phyloP scores from a whole-genome alignment of 2,113 vertebrate species.

The Callospermophilus lateralis region DNA sequence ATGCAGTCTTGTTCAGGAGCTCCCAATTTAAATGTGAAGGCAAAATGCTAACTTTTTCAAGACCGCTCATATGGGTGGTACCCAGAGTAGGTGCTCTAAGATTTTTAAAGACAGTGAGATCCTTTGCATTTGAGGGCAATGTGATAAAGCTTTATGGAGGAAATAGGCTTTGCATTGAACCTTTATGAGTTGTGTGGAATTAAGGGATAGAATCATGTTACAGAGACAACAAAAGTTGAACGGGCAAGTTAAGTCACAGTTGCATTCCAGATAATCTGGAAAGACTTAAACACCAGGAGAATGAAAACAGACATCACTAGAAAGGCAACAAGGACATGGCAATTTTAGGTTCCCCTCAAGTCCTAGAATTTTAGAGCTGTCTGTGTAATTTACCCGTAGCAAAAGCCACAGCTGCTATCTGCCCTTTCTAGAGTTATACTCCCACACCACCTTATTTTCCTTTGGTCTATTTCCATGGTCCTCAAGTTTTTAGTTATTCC shows the following conservation, averaged over 20 bases:
- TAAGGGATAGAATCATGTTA: background rate
- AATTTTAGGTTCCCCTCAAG: background rate
- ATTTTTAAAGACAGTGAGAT: conserved; percentile 1
- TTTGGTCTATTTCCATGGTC: background rate
- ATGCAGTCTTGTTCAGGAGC: background rate
- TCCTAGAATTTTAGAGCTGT: background rate
- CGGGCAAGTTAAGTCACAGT: background rate
- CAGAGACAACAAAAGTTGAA: background rate
- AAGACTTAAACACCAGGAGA: background rate
- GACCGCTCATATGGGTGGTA: background rate
- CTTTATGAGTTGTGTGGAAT: background rate
- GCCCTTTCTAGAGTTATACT: background rate
- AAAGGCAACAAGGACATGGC: conserved; percentile 16
- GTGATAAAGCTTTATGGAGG: background rate
- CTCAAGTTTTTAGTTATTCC: conserved; percentile 22
- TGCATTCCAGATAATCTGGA: background rate
- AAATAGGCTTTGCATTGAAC: background rate
- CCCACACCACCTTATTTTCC: background rate
- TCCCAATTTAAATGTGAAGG: background rate
- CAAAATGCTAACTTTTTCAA: background rate
- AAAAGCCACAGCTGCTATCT: background rate
- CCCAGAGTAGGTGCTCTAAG: background rate
- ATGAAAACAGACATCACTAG: background rate
- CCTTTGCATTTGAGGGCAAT: conserved; percentile 1
- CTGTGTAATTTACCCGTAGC: background rate